Evolutionary conservation across 2,888 invertebrate species (phyloP), one percentile per base, ranked within the genome.

Genomic region (Ophion slaviceki): DNA sequence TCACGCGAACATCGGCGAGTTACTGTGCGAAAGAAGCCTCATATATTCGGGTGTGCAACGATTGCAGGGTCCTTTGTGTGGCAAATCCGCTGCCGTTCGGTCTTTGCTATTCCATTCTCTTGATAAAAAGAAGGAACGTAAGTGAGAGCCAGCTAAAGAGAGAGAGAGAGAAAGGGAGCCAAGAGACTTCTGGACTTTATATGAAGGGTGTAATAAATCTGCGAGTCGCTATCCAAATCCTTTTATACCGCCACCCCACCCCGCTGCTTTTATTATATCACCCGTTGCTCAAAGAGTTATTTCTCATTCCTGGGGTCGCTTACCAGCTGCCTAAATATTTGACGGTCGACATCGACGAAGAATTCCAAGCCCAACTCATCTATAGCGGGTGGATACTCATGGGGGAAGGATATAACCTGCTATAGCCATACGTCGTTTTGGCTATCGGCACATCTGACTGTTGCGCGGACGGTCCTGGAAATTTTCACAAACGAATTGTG

Each of bases 1-100:
- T 87, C 88, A 88, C 88, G 88, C 88, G 77, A 88, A 64, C 80
- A 57, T 20, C 36, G 78, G 78, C 74, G 28, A 45, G 14, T 36
- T 61, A 40, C 57, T 17, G 28, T 28, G 28, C 24, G 66, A 64
- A 80, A 40, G 28, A 11, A 45, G 20, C 20, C 53, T 40, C 24
- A 20, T 83, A 84, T 84, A 77, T 77, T 86, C 87, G 81, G 77
- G 77, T 40, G 67, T 81, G 59, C 75, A 59, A 64, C 75, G 74
- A 78, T 68, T 80, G 80, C 14, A 32, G 67, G 17, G 40, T 3
- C 45, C 67, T 66, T 57, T 40, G 53, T 76, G 77, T 57, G 74
- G 61, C n/a, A 72, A 77, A 77, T 77, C 67, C 74, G 32, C 36
- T 61, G 68, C 72, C 74, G 59, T 70, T 28, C 66, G 70, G 67